Base-by-base conservation (phyloP, 2,888 invertebrate species). In the Operophtera brumata region DNA sequence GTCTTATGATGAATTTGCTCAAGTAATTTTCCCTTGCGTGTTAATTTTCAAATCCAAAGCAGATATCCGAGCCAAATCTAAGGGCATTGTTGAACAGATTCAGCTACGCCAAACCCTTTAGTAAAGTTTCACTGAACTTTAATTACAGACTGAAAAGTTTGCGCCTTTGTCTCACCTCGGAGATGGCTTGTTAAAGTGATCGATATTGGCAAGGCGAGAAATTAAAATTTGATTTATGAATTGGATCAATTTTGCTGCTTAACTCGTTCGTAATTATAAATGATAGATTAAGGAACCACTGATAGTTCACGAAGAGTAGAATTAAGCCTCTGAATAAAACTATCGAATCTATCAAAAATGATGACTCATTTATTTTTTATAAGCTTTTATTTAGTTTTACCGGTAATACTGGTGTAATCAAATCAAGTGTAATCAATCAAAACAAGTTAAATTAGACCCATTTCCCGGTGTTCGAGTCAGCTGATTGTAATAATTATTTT, bases 51-150 rank as follows among this genome's bases (percentile, higher is more conserved):
- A 44, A 51, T 37, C 34, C 37, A 11, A 39, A 55, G 25, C 11
- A 32, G 28, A 14, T 2, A 13, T 13, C 30, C 9, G 36, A 47
- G 35, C 20, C 43, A 45, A 59, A 51, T 58, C 51, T 46, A 47
- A 6, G 40, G 35, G 43, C 44, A 45, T 59, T 47, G 57, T 53
- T 30, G 35, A 44, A 34, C 20, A 46, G 56, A 58, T 59, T 59
- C 50, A 49, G 50, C 48, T 60, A 45, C 47, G 47, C 54, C 45
- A 54, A 53, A 39, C 59, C 47, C 42, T 40, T 47, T 11, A 11
- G 11, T 34, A 43, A 64, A 55, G 60, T 62, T 51, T 40, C 11
- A 10, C 41, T 28, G 10, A 62, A 62, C 59, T 62, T 64, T 64
- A 62, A 64, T 64, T 64, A 57, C 57, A 39, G 37, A 44, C 47